A percentile compares a stretch with the other conserved stretches of the same genome.
phyloP scores from a whole-genome alignment of 2,113 vertebrate genomes.

The Pedionomus torquatus region DNA sequence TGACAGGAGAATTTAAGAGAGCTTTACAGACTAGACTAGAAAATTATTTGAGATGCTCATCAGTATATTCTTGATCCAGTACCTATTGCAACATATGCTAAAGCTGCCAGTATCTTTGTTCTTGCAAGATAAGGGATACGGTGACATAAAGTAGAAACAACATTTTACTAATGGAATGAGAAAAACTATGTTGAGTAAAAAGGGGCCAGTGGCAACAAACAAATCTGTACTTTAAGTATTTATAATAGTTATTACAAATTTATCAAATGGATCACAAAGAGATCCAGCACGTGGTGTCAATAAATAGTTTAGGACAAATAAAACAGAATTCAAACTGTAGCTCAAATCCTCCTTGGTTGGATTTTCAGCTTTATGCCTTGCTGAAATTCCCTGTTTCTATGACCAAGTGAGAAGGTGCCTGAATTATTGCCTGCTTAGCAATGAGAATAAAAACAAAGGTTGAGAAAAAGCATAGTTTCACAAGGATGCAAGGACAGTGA shows the following conservation, averaged over 20 bases:
- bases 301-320: not conserved
- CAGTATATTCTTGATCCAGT: not conserved
- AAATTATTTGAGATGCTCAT: not conserved
- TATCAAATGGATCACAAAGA: not conserved
- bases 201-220: not conserved
- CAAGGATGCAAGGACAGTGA: not conserved
- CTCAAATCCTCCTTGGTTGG: not conserved
- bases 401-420: constrained; percentile 24
- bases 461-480: constrained; percentile 56
- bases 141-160: not conserved
- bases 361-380: constrained; percentile 7
- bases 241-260: not conserved
- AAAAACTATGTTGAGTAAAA: not conserved
- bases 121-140: not conserved
- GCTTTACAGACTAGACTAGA: not conserved
- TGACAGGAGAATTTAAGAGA: not conserved
- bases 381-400: not conserved
- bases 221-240: not conserved
- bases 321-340: not conserved
- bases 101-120: not conserved
- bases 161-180: not conserved
- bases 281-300: not conserved
- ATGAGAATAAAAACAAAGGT: constrained; percentile 57
- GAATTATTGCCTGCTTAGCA: constrained; percentile 55
- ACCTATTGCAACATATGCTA: not conserved